A percentile compares a stretch with the other conserved stretches of the same genome.
Conservation (phyloP, 2,888 invertebrate species). For the Onthophagus sagittarius region DNA sequence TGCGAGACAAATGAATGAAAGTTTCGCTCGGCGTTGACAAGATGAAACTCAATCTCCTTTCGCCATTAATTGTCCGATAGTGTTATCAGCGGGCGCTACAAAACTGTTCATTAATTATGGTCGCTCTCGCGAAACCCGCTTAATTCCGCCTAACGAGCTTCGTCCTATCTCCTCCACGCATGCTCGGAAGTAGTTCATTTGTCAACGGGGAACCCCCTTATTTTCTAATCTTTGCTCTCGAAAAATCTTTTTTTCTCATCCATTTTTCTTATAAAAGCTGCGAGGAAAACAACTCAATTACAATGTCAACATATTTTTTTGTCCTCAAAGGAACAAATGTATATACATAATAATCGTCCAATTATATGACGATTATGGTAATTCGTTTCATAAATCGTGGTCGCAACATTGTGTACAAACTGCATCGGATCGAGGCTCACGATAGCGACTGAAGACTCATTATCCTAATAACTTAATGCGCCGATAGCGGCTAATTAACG, state of each 20-base stretch:
- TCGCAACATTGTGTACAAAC: neutral
- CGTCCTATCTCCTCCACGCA: conserved; percentile 39
- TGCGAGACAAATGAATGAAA: conserved; percentile 1
- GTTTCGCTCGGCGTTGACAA: conserved; percentile 12
- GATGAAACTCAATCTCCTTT: conserved; percentile 40
- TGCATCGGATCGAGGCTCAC: neutral
- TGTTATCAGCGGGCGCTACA: conserved; percentile 40
- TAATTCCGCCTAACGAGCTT: conserved; percentile 43
- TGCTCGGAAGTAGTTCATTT: conserved; percentile 41
- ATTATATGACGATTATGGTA: neutral
- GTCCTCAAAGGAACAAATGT: neutral
- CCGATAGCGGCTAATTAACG: neutral
- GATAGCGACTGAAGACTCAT: neutral
- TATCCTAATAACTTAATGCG: neutral
- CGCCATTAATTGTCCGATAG: conserved; percentile 45
- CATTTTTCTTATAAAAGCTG: neutral
- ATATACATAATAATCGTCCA: neutral
- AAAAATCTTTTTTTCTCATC: neutral
- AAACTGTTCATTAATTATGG: conserved; percentile 46
- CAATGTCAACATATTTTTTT: neutral
- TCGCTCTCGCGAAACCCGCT: conserved; percentile 42
- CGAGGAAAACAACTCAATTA: neutral
- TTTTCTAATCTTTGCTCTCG: neutral
- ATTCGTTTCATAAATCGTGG: neutral
- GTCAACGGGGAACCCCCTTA: conserved; percentile 31